Base-by-base conservation (phyloP, 2,113 vertebrate species). In the Neodontobutis hainanensis region DNA sequence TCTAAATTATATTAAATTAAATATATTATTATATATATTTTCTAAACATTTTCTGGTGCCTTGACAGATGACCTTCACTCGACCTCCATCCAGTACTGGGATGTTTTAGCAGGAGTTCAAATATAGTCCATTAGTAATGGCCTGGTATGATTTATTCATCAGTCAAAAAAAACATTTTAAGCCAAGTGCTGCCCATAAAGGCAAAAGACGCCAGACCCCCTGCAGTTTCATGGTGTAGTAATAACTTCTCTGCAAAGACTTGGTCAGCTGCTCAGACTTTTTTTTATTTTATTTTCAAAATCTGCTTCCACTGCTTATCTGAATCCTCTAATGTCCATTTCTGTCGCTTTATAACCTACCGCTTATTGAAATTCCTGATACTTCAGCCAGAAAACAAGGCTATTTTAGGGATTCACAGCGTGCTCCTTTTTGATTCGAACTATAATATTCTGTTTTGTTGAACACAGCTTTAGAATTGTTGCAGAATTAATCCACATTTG, bases 81-180 rank as follows among this genome's bases (percentile, higher is more conserved):
- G 56, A 19, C 58, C 40, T 57, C 67, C n/a, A 16, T 55, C 36
- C 27, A 49, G 6, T 36, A 27, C 40, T 65, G 12, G 56, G 53
- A 61, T 74, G 45, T 63, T 68, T 75, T 62, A 44, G 32, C 61
- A 27, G 68, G 67, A 68, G 46, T 58, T 40, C 71, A 48, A 62
- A 85, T 78, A 73, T 71, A 73, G 56, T 68, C 68, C n/a, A 38
- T 0, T 15, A 68, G 68, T 75, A 77, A 63, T 10, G 53, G 60
- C n/a, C 5, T 8, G 5, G 0, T 36, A 82, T 84, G 74, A 85
- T 82, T 89, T 80, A 85, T 89, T 89, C 52, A 86, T 77, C 61
- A 64, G 44, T 27, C 58, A 56, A 61, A 75, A 56, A 56, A 72
- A 52, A 19, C 60, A 75, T 81, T 85, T 81, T 50, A 50, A 82